Evolutionary conservation across 2,113 vertebrate genomes (phyloP), one percentile per base, ranked within the genome.

Genomic region (Grammomys dolichurus): DNA sequence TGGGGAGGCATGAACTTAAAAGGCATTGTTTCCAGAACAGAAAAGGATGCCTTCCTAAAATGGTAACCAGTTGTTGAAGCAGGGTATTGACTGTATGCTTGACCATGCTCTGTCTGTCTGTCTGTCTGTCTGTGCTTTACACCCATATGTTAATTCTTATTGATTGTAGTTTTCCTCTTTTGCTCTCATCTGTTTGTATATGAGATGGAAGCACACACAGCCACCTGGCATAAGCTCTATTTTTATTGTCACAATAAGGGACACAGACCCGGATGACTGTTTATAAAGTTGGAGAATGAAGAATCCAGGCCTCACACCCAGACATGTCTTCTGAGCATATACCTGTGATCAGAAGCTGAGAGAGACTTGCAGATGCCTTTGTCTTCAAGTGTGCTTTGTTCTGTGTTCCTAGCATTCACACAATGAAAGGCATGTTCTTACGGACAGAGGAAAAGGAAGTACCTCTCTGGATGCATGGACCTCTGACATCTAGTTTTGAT

Each of bases 391-490:
- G 24, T 28, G 3, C 31, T 80, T 70, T 89, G 93, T 60, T 14
- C 72, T 67, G 12, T 84, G 14, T 76, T 90, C 54, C 75, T 67
- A 67, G 28, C 6, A 9, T 90, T 54, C 43, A 48, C 24, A 87
- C 24, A 51, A 19, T 19, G 31, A 90, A 86, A 67, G 43, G 10
- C 0, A 9, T 20, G 13, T 54, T 36, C 26, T 81, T 26, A 33
- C 19, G 16, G 13, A 0, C 3, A 72, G 85, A 72, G 40, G 5
- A 5, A 4, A 67, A 2, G 7, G 33, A 7, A 78, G 17, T 36
- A 5, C 4, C 22, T 33, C 0, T 24, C 54, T 10, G 26, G 63
- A 54, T 43, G 28, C 40, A 0, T 7, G 9, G 33, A 8, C 24
- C 17, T 75, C 14, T 28, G 58, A 19, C 22, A 65, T 14, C 7